Base-by-base conservation (phyloP, 2,888 invertebrate species). In the Tryphoninae sp. region DNA sequence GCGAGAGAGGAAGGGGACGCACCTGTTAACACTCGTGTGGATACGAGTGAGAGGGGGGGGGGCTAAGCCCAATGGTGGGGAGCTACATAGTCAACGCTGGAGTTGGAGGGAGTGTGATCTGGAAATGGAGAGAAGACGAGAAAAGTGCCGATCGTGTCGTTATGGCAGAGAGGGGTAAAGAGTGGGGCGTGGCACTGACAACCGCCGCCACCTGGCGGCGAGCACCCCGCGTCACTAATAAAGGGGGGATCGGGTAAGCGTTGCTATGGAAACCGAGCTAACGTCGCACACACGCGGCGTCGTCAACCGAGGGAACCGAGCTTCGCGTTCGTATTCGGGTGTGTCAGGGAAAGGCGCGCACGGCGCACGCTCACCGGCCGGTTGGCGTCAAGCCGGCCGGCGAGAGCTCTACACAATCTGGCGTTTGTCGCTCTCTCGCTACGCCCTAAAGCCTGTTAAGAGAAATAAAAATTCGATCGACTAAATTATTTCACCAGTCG, bases 221-320 rank as follows among this genome's bases (percentile, higher is more conserved):
- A 55, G 9, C 55, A 22, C 90, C 89, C 91, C 92, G 92, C 92
- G 92, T 92, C 92, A 92, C 92, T 92, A 91, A 61, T 90, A 90
- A 89, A 91, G 93, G 92, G 92, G 4, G 9, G 8, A 9, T 55
- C 19, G 55, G 55, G n/a, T 55, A 90, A 92, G 53, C 78, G 81
- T 78, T 74, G 83, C 82, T 83, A 71, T 45, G 61, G 80, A 72
- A 82, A 73, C 61, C 72, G 11, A 13, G 75, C 72, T 71, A 78
- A 80, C 80, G 78, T 81, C 82, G 84, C 89, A 88, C 90, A 87
- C 83, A 40, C 83, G 84, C 85, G 85, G 84, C 86, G 84, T 55
- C 58, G 62, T 59, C 55, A 55, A 55, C 55, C 55, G 19, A 19
- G 55, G 33, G 53, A 53, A 53, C 53, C n/a, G 58, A 33, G 51